Conservation (phyloP, 2,113 vertebrate species). For the Nanorana parkeri region DNA sequence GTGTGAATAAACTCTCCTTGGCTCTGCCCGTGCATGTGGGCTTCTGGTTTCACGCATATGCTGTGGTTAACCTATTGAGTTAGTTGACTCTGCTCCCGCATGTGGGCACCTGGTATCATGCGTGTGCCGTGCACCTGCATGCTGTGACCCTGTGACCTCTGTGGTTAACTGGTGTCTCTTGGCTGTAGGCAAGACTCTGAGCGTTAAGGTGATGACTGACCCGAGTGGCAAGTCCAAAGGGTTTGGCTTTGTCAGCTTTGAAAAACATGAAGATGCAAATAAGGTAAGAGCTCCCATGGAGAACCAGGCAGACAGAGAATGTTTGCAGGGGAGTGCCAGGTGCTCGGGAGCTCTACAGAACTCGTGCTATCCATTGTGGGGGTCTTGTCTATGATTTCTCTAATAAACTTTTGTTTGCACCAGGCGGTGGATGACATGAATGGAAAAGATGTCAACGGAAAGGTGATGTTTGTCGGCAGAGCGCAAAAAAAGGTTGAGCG, state of each 20-base stretch:
- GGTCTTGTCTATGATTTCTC: not conserved
- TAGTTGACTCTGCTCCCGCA: constrained; percentile 52
- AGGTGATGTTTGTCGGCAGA: constrained; percentile 93
- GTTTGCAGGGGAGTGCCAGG: constrained; percentile 45
- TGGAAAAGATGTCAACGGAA: constrained; percentile 92
- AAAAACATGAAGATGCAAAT: constrained; percentile 97
- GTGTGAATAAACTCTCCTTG: constrained; percentile 45
- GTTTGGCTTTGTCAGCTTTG: constrained; percentile 98
- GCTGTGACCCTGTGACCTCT: constrained; percentile 57
- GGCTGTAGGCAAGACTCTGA: constrained; percentile 92
- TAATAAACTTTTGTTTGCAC: constrained; percentile 20
- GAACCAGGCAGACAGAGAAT: constrained; percentile 39
- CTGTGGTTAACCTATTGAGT: constrained; percentile 46
- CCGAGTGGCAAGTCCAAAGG: constrained; percentile 94
- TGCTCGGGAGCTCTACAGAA: constrained; percentile 42
- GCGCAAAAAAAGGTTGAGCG: constrained; percentile 99
- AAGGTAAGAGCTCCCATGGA: constrained; percentile 77
- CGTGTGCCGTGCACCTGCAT: constrained; percentile 57
- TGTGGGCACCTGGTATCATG: constrained; percentile 53
- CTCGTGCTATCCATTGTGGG: not conserved
- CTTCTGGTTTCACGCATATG: constrained; percentile 40
- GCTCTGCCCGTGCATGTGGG: constrained; percentile 53
- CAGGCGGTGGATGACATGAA: constrained; percentile 99
- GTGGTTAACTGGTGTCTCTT: constrained; percentile 63
- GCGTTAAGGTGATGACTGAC: constrained; percentile 98